phyloP scores from a whole-genome alignment of 2,113 vertebrate genomes.

The Mesocricetus auratus region DNA sequence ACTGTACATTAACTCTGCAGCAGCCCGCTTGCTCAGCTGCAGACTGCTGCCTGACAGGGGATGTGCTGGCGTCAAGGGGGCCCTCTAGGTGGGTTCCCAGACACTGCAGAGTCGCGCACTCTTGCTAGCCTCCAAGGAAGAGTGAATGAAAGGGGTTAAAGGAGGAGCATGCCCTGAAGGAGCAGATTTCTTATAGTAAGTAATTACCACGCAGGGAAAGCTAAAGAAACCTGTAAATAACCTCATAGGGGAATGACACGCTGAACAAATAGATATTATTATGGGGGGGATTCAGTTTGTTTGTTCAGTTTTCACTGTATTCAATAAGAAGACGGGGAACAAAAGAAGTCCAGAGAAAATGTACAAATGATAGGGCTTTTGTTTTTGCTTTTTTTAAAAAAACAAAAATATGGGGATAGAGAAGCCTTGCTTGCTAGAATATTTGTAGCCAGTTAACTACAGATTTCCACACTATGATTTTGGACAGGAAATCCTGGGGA shows the following conservation, averaged over 20 bases:
- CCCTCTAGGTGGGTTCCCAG: constrained; percentile 90
- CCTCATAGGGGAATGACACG: background rate
- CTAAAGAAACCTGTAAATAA: constrained; percentile 42
- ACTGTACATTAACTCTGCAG: constrained; percentile 86
- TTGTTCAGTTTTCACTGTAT: background rate
- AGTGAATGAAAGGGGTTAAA: constrained; percentile 18
- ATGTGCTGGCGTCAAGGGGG: constrained; percentile 88
- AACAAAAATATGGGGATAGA: background rate
- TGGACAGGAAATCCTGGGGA: constrained; percentile 85
- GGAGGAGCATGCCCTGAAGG: background rate
- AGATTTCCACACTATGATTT: constrained; percentile 63
- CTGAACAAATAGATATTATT: background rate
- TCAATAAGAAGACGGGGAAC: constrained; percentile 28
- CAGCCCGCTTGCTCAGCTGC: constrained; percentile 85
- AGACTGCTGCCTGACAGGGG: constrained; percentile 84
- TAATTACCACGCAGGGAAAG: background rate
- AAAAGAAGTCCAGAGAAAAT: constrained; percentile 46
- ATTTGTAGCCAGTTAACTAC: constrained; percentile 62
- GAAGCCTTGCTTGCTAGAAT: background rate
- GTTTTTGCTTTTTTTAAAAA: background rate
- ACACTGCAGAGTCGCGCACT: constrained; percentile 73
- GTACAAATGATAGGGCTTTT: background rate
- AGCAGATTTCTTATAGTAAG: constrained; percentile 28
- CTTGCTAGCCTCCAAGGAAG: constrained; percentile 61
- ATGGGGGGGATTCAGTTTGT: background rate